Conservation (phyloP, 2,888 invertebrate genomes). For the Synergus laeviventris region DNA sequence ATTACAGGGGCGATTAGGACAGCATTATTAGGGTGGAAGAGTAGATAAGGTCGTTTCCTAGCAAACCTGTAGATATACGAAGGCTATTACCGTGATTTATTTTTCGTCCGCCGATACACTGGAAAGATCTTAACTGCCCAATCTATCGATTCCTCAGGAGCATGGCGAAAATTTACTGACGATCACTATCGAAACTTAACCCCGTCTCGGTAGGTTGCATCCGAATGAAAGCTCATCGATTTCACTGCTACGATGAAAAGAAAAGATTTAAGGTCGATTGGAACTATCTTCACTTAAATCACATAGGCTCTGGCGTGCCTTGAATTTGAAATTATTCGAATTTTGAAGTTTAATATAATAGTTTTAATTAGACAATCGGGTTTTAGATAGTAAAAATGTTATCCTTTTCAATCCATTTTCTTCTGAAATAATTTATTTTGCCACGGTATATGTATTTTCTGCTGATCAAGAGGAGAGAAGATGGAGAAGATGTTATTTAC, state of each 20-base stretch:
- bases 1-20: slow-evolving; percentile 61
- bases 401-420: too few relatives aligned
- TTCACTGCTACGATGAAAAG: slow-evolving; percentile 15
- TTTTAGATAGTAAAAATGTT: too few relatives aligned
- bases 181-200: slow-evolving; percentile 34
- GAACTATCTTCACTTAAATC: neutral
- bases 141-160: slow-evolving; percentile 54
- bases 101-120: slow-evolving; percentile 56
- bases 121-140: slow-evolving; percentile 56
- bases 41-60: slow-evolving; percentile 62
- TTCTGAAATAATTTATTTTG: too few relatives aligned
- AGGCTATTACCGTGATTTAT: slow-evolving; percentile 60
- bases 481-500: too few relatives aligned
- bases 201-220: slow-evolving; percentile 26
- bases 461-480: neutral
- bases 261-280: slow-evolving; percentile 13
- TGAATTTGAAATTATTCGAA: too few relatives aligned
- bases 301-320: too few relatives aligned
- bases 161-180: slow-evolving; percentile 51
- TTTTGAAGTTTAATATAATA: too few relatives aligned
- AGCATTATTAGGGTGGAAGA: slow-evolving; percentile 63
- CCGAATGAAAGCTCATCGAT: slow-evolving; percentile 32
- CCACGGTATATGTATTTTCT: neutral
- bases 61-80: slow-evolving; percentile 56
- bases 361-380: too few relatives aligned